Conservation (phyloP, 1,140 invertebrate species). For the Tyrophagus putrescentiae region DNA sequence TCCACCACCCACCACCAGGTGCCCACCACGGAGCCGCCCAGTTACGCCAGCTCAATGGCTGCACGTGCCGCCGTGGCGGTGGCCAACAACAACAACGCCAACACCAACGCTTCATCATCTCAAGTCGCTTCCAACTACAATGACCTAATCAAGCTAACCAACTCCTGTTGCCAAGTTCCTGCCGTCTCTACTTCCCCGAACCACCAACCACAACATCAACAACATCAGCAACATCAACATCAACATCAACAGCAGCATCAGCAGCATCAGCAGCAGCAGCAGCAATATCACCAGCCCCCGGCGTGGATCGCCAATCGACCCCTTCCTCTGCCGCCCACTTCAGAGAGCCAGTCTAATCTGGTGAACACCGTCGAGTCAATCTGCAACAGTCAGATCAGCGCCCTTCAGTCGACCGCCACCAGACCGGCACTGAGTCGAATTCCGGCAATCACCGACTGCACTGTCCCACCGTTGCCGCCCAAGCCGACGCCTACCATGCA, state of each 20-base stretch:
- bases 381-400: constrained; percentile 28
- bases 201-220: constrained; percentile 44
- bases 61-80: constrained; percentile 57
- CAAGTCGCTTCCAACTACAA: constrained; percentile 50
- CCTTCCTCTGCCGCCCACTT: constrained; percentile 4
- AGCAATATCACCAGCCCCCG: too few species aligned
- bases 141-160: too few species aligned
- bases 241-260: not conserved
- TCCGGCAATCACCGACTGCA: not conserved
- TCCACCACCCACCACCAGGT: too few species aligned
- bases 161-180: too few species aligned
- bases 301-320: too few species aligned
- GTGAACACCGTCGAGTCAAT: constrained; percentile 30
- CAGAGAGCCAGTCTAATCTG: constrained; percentile 18
- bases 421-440: not conserved
- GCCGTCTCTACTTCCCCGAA: too few species aligned
- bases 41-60: constrained; percentile 79
- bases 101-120: not conserved
- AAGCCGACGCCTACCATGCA: too few species aligned
- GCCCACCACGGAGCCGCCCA: constrained; percentile 72
- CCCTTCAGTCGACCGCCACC: constrained; percentile 2
- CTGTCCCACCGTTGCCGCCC: constrained; percentile 23
- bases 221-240: not conserved
- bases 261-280: not conserved
- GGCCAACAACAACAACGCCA: too few species aligned